These are phyloP conservation scores for Pollenia griseotomentosa DNA, from an alignment of 2,888 invertebrate genomes.

Conservation along the genomic window DNA sequence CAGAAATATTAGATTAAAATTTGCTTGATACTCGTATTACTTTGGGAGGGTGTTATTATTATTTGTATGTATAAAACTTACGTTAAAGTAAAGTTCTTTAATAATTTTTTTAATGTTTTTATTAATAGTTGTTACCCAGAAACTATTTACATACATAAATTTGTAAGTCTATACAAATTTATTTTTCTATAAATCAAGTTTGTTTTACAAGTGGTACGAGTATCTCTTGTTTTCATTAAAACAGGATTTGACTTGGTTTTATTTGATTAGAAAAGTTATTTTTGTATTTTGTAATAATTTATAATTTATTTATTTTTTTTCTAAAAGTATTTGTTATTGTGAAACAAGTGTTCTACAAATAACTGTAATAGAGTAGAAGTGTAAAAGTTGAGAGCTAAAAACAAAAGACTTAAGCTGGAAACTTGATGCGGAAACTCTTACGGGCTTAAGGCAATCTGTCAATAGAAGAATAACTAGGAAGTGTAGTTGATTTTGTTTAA, in stretches of 20 bases:
- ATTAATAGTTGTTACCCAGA: conserved; percentile 20
- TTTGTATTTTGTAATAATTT: conserved; percentile 36
- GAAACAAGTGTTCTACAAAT: conserved; percentile 5
- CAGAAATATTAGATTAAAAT: background rate
- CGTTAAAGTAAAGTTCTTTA: background rate
- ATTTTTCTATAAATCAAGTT: conserved; percentile 32
- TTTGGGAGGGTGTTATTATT: background rate
- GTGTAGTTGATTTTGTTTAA: too few relatives aligned
- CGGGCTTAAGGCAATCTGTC: too few relatives aligned
- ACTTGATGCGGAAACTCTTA: conserved; percentile 23
- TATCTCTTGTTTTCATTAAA: conserved; percentile 21
- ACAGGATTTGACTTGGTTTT: conserved; percentile 44
- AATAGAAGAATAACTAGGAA: too few relatives aligned
- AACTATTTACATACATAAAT: background rate
- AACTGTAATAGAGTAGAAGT: background rate
- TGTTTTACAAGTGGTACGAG: conserved; percentile 11
- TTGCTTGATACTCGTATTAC: background rate
- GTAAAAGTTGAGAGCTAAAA: background rate
- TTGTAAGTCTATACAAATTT: background rate
- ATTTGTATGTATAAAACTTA: background rate
- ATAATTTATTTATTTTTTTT: background rate
- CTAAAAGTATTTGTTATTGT: conserved; percentile 29
- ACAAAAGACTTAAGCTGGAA: conserved; percentile 29
- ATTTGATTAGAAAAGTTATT: conserved; percentile 38
- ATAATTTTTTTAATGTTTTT: background rate